Conservation (phyloP, 92 coral and sea anemone genomes). For the Phenganax stokvisi region DNA sequence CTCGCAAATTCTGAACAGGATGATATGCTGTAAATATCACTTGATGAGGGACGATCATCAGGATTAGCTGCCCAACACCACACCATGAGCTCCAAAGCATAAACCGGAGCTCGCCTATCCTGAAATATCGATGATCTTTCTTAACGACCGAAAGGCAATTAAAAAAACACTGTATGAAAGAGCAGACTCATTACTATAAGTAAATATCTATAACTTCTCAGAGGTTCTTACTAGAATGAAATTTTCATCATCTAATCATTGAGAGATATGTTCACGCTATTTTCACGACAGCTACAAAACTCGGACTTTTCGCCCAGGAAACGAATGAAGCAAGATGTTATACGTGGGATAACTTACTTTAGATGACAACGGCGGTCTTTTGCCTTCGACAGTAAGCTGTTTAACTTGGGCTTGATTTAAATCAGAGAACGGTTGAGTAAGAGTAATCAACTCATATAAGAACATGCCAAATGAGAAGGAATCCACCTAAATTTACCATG, state of each 20-base stretch:
- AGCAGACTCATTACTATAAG: neutral
- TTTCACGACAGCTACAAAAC: no score
- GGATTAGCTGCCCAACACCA: slow-evolving; percentile 99
- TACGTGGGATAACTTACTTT: slow-evolving; percentile 48
- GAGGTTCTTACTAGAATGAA: no score
- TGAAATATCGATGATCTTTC: slow-evolving; percentile 17
- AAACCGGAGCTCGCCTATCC: slow-evolving; percentile 94
- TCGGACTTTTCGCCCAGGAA: no score
- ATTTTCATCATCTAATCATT: no score
- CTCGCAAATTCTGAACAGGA: slow-evolving; percentile 87
- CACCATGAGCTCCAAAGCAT: slow-evolving; percentile 87
- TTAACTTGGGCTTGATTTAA: slow-evolving; percentile 89
- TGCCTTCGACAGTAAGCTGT: slow-evolving; percentile 85
- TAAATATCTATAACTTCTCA: no score
- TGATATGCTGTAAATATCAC: slow-evolving; percentile 72
- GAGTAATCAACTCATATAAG: slow-evolving; percentile 84
- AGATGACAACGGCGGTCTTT: slow-evolving; percentile 80
- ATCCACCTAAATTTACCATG: slow-evolving; percentile 56
- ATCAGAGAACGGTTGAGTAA: slow-evolving; percentile 84
- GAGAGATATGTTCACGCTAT: no score
- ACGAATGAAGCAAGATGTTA: no score
- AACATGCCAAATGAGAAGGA: slow-evolving; percentile 98
- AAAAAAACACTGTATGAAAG: neutral
- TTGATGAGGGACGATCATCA: slow-evolving; percentile 80
- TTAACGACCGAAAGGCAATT: neutral